Base-by-base conservation (phyloP, 2,113 vertebrate species). In the Puffinus mauretanicus region DNA sequence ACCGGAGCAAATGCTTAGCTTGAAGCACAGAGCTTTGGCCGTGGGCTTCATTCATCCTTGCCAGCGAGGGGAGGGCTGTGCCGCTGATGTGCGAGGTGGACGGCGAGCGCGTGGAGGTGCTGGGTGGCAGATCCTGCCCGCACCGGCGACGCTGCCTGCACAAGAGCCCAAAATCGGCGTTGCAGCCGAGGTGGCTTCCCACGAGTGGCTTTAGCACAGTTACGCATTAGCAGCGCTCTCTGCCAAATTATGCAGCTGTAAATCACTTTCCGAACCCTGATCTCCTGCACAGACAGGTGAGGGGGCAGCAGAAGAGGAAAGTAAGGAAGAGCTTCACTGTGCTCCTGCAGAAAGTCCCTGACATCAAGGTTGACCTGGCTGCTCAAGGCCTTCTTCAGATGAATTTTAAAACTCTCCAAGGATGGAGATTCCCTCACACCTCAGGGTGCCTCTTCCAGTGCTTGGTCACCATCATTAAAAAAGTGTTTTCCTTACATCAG, bases 31-130 rank as follows among this genome's bases (percentile, higher is more conserved):
- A 21, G 36, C 57, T 51, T 34, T 26, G 60, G 27, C 60, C 52
- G 1, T 0, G 13, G 65, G 20, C 24, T 61, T 20, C 20, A 0
- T 4, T 16, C 5, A 6, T 18, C 85, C 81, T 11, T 5, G 11
- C 19, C 18, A 10, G n/a, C 26, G 10, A 25, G 51, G 38, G 12
- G 6, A 30, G 32, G 38, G 10, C 24, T 0, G 10, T 34, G 82
- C 36, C 2, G 3, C n/a, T 30, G 54, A 8, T 0, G 2, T 4
- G 27, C 1, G 1, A 13, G 64, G 30, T 5, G 62, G 44, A 4
- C 1, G 13, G 32, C 1, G 15, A 46, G 42, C 2, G 1, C 1
- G 0, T 5, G 44, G 18, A 52, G 44, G 29, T 34, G 61, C 18
- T 6, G 40, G 11, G 27, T 5, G 27, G 34, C 42, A 44, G 67